Percentiles rank a stretch among this genome's conserved stretches.
Conservation (phyloP, 2,888 invertebrate genomes). For the Chaitophorus viminalis region DNA sequence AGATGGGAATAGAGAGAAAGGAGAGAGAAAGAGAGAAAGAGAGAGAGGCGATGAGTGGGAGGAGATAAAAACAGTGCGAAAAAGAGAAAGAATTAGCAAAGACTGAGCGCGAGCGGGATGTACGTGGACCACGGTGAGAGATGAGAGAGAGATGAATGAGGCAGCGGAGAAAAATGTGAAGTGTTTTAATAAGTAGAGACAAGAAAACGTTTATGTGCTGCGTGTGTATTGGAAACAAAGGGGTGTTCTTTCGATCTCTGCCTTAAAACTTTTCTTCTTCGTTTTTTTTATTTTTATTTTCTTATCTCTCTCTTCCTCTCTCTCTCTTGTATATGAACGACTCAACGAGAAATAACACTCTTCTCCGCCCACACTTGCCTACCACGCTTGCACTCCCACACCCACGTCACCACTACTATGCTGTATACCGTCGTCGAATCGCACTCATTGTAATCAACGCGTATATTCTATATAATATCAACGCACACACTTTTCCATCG, state of each 20-base stretch:
- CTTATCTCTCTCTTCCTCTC: slow-evolving; percentile 4
- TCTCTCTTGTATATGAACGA: slow-evolving; percentile 33
- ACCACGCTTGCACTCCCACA: neutral
- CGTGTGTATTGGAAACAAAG: slow-evolving; percentile 61
- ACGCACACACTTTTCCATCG: slow-evolving; percentile 45
- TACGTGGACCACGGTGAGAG: slow-evolving; percentile 1
- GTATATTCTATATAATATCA: slow-evolving; percentile 28
- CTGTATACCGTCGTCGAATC: slow-evolving; percentile 19
- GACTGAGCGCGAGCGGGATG: slow-evolving; percentile 2
- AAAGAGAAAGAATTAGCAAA: slow-evolving; percentile 61
- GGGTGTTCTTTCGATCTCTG: slow-evolving; percentile 56
- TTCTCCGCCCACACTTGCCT: neutral
- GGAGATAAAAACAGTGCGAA: slow-evolving; percentile 55
- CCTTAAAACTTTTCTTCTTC: slow-evolving; percentile 49
- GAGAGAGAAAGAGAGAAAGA: neutral
- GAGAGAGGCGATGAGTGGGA: neutral
- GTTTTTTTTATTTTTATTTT: too few species aligned
- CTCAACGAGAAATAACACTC: slow-evolving; percentile 56
- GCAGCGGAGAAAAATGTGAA: slow-evolving; percentile 63
- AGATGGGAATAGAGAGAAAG: neutral
- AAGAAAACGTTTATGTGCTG: slow-evolving; percentile 62
- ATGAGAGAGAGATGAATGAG: slow-evolving; percentile 6
- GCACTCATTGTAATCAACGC: slow-evolving; percentile 54
- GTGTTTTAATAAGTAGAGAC: slow-evolving; percentile 64
- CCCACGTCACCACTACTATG: neutral